Evolutionary conservation across 2,113 vertebrate genomes (phyloP), one percentile per base, ranked within the genome.

Genomic region (Guaruba guarouba): DNA sequence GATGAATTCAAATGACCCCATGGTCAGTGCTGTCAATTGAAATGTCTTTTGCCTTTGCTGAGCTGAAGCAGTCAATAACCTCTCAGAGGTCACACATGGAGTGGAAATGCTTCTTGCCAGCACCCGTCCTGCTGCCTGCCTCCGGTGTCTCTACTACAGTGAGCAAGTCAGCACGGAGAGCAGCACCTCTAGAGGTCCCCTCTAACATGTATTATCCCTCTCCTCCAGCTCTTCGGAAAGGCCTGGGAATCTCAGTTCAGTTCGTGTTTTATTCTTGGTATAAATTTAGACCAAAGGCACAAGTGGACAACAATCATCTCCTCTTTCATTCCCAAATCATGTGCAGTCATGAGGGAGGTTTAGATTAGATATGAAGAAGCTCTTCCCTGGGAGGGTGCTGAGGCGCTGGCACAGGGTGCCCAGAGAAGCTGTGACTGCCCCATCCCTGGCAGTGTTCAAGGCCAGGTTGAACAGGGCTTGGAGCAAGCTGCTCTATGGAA

Each of bases 1-100:
- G 91, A 82, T 70, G 91, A 96, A 93, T 89, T 91, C 93, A 93
- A 86, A 96, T 67, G 92, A 94, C 94, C 81, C 88, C 63, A 33
- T 4, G 66, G 82, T 82, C 90, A 91, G 77, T 83, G 80, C 90
- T 88, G 92, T 76, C 27, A 24, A 90, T 81, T n/a, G 69, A 73
- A 66, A 44, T 87, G 69, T 80, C 88, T 73, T 87, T 82, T 4
- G 10, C 89, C 84, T 92, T 67, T 87, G 81, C 82, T 73, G 82
- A 76, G 90, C 77, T 75, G 81, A 61, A 92, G 81, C 77, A 93
- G 89, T 94, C 87, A 82, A 88, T 78, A 80, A 64, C 67, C 43
- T 82, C 82, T 49, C 87, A 33, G 64, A 82, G 73, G 92, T 74
- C 5, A 4, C 67, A 22, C 17, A 6, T 6, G 81, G 61, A 52